These are phyloP conservation scores for Spialia ferax DNA, from an alignment of 2,888 invertebrate genomes.

Conservation along the genomic window DNA sequence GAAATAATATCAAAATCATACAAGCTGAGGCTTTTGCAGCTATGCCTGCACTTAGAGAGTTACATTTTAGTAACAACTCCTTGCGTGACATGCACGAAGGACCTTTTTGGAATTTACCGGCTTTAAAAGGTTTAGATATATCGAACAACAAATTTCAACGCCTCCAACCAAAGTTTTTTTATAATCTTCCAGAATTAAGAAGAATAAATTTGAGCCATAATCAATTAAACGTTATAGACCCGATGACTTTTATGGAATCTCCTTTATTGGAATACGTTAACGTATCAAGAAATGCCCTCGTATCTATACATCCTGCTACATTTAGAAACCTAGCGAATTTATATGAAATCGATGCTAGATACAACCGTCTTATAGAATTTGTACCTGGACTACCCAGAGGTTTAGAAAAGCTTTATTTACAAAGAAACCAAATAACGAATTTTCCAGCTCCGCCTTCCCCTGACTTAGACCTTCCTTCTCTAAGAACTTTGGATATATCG, in stretches of 20 bases:
- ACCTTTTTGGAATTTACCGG: constrained; percentile 95
- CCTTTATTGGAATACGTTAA: constrained; percentile 93
- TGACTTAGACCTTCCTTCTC: constrained; percentile 90
- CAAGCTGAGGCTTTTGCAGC: constrained; percentile 93
- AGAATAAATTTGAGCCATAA: constrained; percentile 93
- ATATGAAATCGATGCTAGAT: constrained; percentile 92
- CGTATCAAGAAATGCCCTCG: constrained; percentile 91
- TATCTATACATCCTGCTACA: constrained; percentile 91
- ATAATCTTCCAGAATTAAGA: constrained; percentile 91
- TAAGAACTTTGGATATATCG: constrained; percentile 91
- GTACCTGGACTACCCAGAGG: constrained; percentile 93
- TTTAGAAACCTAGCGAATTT: constrained; percentile 91
- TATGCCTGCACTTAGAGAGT: constrained; percentile 93
- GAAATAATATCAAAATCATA: constrained; percentile 91
- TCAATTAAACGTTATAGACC: constrained; percentile 89
- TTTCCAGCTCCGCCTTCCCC: constrained; percentile 89
- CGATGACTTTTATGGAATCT: constrained; percentile 90
- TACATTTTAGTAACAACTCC: constrained; percentile 94
- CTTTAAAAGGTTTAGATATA: constrained; percentile 93
- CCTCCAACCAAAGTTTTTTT: constrained; percentile 90
- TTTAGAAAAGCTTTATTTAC: constrained; percentile 91
- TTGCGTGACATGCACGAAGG: constrained; percentile 90
- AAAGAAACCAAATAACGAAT: constrained; percentile 89
- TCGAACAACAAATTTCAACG: constrained; percentile 91
- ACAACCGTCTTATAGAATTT: constrained; percentile 91